Evolutionary conservation across 1,140 invertebrate genomes (phyloP), one percentile per base, ranked within the genome.

Genomic region (Ericerus pela): DNA sequence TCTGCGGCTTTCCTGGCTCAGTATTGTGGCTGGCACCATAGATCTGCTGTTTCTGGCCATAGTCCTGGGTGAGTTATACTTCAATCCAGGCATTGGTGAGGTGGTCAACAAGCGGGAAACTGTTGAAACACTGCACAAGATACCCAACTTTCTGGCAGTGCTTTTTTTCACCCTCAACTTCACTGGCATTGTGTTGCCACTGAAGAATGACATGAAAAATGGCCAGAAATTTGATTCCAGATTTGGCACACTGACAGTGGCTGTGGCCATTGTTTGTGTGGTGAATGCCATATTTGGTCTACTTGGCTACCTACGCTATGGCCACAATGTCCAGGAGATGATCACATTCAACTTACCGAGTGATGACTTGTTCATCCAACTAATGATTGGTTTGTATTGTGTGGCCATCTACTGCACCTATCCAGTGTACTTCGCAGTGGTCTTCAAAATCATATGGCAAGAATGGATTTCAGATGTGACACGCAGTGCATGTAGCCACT

Each of bases 101-200:
- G 64, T 72, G 0, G 60, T 76, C 0, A 68, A 68, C 26, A 68
- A 68, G 14, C 70, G 70, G 43, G 53, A 59, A 0, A 62, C 73
- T 0, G 68, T 71, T 1, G 72, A 70, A 20, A 64, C 67, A 14
- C 61, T 74, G 10, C 58, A 64, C 2, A 66, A 73, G 11, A 71
- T 80, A 56, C 78, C 78, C 0, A 68, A 80, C 0, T 81, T 77
- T 69, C 79, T 80, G 59, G 77, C 76, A 26, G 79, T 76, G n/a
- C 76, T 79, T 2, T 67, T 80, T 20, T 81, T 79, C 60, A 76
- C 79, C 22, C 72, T 81, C 62, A 78, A 80, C 68, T 78, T 79
- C 53, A 79, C 80, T 55, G 77, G 75, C 24, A 75, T 79, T 65
- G 41, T 24, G 26, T 60, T 77, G 20, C 74, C 75, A 5, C 61